Conservation (phyloP, 2,888 invertebrate species). For the Suillia variegata region DNA sequence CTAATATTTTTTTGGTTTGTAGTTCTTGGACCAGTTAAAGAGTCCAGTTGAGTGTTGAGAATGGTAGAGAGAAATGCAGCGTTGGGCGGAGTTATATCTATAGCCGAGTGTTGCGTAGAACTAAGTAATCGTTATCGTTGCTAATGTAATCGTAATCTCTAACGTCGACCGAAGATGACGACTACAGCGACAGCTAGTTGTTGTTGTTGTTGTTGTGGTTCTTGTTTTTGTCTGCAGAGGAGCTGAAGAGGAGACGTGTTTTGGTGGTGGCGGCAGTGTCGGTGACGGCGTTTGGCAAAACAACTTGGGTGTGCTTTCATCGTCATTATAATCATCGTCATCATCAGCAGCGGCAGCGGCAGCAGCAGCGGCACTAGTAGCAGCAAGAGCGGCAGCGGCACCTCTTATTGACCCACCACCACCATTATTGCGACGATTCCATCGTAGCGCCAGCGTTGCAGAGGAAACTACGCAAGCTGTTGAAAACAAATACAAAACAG, state of each 20-base stretch:
- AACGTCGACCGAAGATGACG: neutral
- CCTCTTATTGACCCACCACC: slow-evolving; percentile 43
- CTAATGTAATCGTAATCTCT: neutral
- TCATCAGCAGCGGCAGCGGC: neutral
- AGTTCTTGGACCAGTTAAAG: no score
- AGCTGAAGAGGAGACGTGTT: no score
- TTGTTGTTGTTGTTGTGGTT: no score
- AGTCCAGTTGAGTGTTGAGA: no score
- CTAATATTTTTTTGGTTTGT: no score
- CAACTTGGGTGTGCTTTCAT: no score
- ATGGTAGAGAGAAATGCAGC: neutral
- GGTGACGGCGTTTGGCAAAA: neutral
- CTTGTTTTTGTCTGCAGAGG: no score
- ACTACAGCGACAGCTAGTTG: no score
- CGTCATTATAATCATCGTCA: no score
- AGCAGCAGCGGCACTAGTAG: slow-evolving; percentile 26
- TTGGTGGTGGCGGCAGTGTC: neutral
- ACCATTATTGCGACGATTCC: slow-evolving; percentile 36
- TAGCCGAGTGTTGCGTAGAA: no score
- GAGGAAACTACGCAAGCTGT: neutral
- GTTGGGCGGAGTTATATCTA: neutral
- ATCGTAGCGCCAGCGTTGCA: slow-evolving; percentile 65
- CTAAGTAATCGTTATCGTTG: neutral
- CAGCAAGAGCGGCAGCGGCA: slow-evolving; percentile 58
- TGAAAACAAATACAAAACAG: neutral